phyloP scores from a whole-genome alignment of 2,113 vertebrate species.

The Neomonachus schauinslandi region DNA sequence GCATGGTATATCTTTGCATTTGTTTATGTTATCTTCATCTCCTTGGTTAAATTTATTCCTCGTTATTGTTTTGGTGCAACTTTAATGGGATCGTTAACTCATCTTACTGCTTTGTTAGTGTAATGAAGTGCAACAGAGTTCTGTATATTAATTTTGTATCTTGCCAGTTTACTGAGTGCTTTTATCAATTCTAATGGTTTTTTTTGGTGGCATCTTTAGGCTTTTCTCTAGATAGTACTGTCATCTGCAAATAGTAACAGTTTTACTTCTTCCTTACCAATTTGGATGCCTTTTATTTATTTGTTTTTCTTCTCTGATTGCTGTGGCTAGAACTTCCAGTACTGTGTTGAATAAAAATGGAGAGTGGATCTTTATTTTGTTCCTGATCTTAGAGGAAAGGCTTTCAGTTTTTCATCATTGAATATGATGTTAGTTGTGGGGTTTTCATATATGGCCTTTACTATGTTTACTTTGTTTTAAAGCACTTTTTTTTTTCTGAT shows the following conservation, averaged over 20 bases:
- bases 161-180: neutral
- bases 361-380: neutral
- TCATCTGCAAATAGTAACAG: neutral
- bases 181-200: neutral
- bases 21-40: neutral
- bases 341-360: neutral
- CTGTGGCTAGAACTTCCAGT: neutral
- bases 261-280: neutral
- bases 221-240: neutral
- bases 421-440: neutral
- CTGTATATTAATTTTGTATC: neutral
- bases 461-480: neutral
- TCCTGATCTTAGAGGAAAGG: neutral
- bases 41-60: neutral
- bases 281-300: neutral
- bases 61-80: neutral
- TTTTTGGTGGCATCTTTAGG: neutral
- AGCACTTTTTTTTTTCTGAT: neutral
- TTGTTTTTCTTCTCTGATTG: neutral
- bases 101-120: neutral
- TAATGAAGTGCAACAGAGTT: neutral
- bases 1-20: neutral
- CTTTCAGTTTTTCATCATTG: neutral
- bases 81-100: neutral
- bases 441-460: neutral